Evolutionary conservation across 2,888 invertebrate species (phyloP).

Genomic region (Lasioglossum oenotherae): DNA sequence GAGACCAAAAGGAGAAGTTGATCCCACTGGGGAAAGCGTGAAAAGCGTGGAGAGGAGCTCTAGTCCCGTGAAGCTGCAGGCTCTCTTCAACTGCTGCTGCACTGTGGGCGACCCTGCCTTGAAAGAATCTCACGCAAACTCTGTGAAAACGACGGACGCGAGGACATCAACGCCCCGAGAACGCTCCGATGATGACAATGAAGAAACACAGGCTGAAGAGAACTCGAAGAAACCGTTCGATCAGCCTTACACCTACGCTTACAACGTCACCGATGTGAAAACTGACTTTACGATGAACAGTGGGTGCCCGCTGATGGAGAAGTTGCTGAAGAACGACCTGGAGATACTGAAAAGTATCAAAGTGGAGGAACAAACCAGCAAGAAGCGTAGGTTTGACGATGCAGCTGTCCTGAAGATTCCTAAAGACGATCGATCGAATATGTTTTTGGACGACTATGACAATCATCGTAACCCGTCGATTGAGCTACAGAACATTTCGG

Average conservation of each 20-base stretch:
- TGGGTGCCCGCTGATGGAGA: background rate
- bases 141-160: background rate
- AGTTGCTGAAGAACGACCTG: slow-evolving; percentile 15
- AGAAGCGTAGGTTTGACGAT: background rate
- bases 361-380: background rate
- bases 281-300: background rate
- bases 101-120: background rate
- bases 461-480: background rate
- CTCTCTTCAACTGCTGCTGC: slow-evolving; percentile 27
- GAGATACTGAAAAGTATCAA: background rate
- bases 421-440: background rate
- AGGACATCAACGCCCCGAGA: slow-evolving; percentile 24
- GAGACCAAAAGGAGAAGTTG: background rate
- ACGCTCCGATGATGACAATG: background rate
- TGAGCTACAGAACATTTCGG: slow-evolving; percentile 10
- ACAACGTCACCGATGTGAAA: background rate
- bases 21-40: too few species aligned
- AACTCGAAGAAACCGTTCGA: background rate
- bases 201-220: background rate
- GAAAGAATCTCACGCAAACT: background rate
- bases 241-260: background rate
- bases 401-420: background rate
- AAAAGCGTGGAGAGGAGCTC: background rate
- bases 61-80: background rate
- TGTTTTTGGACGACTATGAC: background rate